Conservation (phyloP, 2,113 vertebrate species). For the Lichenostomus cassidix region DNA sequence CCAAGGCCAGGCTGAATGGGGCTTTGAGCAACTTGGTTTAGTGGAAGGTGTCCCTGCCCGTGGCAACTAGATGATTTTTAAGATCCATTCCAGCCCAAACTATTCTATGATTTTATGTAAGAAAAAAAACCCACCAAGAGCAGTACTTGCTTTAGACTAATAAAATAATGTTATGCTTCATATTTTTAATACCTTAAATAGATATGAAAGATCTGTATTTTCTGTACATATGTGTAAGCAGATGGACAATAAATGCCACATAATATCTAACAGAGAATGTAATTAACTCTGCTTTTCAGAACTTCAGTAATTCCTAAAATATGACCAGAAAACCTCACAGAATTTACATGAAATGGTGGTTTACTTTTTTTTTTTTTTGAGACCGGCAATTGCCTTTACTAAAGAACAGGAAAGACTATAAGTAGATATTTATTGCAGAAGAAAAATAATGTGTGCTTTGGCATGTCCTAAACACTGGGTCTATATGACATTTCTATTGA, state of each 20-base stretch:
- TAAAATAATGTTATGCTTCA: neutral
- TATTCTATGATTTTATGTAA: neutral
- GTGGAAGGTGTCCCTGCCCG: neutral
- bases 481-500: constrained; percentile 53
- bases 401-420: neutral
- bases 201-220: neutral
- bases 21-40: neutral
- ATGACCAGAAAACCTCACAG: neutral
- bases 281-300: neutral
- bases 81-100: neutral
- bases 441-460: constrained; percentile 23
- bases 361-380: neutral
- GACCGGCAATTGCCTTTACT: neutral
- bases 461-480: neutral
- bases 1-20: neutral
- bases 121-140: neutral
- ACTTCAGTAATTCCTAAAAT: neutral
- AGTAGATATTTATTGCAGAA: constrained; percentile 23
- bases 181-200: neutral
- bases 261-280: neutral
- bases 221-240: neutral
- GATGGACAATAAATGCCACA: neutral
- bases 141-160: neutral
- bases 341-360: neutral
- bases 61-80: neutral